A percentile compares a stretch with the other conserved stretches of the same genome.
These are phyloP conservation scores for Propithecus perrieri DNA, from an alignment of 2,797 vertebrate species.

Conservation along the genomic window DNA sequence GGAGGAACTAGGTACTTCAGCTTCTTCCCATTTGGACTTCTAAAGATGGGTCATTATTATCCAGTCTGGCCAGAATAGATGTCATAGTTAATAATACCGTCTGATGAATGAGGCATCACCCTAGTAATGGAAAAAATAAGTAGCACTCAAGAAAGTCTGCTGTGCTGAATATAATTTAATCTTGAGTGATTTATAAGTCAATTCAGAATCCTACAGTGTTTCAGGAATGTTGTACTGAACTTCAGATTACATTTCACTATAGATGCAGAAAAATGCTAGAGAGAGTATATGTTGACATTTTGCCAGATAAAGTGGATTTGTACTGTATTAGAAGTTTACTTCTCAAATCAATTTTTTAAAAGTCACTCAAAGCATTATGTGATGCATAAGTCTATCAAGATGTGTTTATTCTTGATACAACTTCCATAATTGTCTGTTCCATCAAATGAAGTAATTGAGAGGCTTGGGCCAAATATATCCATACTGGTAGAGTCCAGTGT, in stretches of 20 bases:
- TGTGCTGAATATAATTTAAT: constrained; percentile 19
- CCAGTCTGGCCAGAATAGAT: neutral
- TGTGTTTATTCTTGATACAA: neutral
- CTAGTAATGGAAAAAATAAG: constrained; percentile 32
- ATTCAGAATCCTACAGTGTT: neutral
- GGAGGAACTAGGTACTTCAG: neutral
- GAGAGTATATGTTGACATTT: neutral
- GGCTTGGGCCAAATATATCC: neutral
- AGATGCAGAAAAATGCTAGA: neutral
- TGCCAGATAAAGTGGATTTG: constrained; percentile 39
- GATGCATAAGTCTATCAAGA: neutral
- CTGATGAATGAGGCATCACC: constrained; percentile 1
- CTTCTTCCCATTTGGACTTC: constrained; percentile 11
- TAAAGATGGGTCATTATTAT: constrained; percentile 23
- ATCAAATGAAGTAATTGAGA: constrained; percentile 1
- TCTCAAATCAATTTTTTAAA: constrained; percentile 23
- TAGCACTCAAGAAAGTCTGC: neutral
- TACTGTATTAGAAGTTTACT: neutral
- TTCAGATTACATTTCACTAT: neutral
- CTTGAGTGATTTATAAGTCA: neutral
- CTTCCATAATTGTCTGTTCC: neutral
- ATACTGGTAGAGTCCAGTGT: neutral
- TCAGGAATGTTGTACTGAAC: neutral
- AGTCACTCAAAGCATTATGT: neutral
- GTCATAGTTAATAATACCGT: neutral